Evolutionary conservation across 2,113 vertebrate genomes (phyloP), one percentile per base, ranked within the genome.

Genomic region (Campylomormyrus tamandua): DNA sequence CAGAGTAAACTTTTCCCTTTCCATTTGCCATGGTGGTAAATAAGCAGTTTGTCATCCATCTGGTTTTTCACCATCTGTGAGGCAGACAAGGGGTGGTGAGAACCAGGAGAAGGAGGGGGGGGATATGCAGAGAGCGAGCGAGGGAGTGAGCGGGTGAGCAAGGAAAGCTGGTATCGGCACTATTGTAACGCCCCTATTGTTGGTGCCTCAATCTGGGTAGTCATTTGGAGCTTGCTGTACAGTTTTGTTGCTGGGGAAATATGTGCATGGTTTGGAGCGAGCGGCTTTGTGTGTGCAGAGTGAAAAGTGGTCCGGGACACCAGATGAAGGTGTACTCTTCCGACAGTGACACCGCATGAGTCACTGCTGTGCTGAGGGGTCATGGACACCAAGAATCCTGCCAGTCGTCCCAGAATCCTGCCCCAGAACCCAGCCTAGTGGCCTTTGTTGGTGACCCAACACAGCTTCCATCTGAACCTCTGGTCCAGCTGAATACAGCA

Each of bases 101-200:
- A 45, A 46, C 35, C 19, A n/a, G 56, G 87, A 88, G 50, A 88
- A 15, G 88, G 80, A 27, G 87, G 87, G 89, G 89, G 80, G 90
- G 87, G 50, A 84, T 56, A 62, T n/a, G 27, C 13, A 45, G 87
- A 58, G 74, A 89, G 45, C 3, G 48, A n/a, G n/a, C 5, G 46
- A 2, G 53, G 15, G 35, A 35, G 52, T 17, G 52, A 24, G 39
- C 19, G 19, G 42, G 27, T 35, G 42, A 89, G 27, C n/a, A 35
- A 66, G 89, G 50, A 88, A 89, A 86, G 49, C 56, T 88, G 56
- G 52, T 39, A 62, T 89, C 91, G 7, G 2, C 56, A 24, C 56
- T 62, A n/a, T 58, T 62, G 58, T 94, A 91, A 95, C 93, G 95
- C 93, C 93, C 93, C 95, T 94, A 93, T 93, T 83, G 31, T 46